Percentiles rank a stretch among this genome's conserved stretches.
Conservation (phyloP, 2,888 invertebrate species). For the Lochmaea crataegi region DNA sequence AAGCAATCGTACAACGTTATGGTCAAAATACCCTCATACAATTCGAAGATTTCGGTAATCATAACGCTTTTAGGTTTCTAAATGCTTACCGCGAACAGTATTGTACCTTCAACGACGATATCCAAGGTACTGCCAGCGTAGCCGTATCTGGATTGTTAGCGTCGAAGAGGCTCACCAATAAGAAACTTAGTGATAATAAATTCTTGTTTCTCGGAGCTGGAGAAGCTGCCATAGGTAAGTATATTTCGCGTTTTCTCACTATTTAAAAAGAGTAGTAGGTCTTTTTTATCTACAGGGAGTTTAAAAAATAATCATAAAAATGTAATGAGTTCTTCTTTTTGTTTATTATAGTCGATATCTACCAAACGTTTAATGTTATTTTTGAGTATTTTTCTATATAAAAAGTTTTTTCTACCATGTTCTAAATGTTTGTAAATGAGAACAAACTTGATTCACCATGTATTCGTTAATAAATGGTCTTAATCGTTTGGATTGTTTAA, state of each 20-base stretch:
- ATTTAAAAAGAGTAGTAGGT: no score
- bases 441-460: no score
- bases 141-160: conserved; percentile 94
- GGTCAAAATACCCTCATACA: conserved; percentile 88
- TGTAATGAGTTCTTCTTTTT: no score
- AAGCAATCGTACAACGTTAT: conserved; percentile 87
- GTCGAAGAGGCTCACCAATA: conserved; percentile 77
- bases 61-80: conserved; percentile 95
- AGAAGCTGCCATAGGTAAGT: conserved; percentile 63
- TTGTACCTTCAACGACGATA: conserved; percentile 99
- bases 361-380: no score
- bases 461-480: no score
- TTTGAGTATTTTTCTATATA: no score
- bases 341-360: no score
- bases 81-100: conserved; percentile 91
- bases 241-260: neutral
- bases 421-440: no score
- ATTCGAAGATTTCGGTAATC: conserved; percentile 94
- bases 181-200: conserved; percentile 85
- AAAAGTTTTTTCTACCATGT: no score
- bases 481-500: no score
- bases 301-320: no score
- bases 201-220: conserved; percentile 93
- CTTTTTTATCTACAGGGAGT: no score
- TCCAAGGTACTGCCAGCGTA: conserved; percentile 95